Percentiles rank a stretch among this genome's conserved stretches.
phyloP scores from a whole-genome alignment of 2,113 vertebrate species.

The Hemicordylus capensis region DNA sequence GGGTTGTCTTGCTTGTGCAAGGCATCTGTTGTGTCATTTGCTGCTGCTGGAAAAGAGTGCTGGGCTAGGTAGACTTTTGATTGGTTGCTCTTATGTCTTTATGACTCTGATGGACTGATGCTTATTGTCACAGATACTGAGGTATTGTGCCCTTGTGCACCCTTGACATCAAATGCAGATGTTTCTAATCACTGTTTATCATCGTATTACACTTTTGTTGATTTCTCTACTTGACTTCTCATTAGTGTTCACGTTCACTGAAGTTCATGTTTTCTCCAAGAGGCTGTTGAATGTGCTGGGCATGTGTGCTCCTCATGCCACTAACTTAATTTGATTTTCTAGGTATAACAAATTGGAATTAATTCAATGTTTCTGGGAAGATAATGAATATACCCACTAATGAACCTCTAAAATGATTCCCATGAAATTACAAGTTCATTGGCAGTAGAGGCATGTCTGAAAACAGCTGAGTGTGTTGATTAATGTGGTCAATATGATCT shows the following conservation, averaged over 20 bases:
- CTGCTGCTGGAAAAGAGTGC: neutral
- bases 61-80: no score
- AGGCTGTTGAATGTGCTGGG: neutral
- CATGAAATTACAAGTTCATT: constrained; percentile 41
- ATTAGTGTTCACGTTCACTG: neutral
- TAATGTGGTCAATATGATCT: constrained; percentile 35
- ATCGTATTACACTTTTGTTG: neutral
- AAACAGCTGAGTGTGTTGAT: constrained; percentile 44
- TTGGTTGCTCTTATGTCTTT: neutral
- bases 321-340: constrained; percentile 52
- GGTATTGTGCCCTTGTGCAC: neutral
- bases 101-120: neutral
- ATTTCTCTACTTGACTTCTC: neutral
- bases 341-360: constrained; percentile 39
- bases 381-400: constrained; percentile 20
- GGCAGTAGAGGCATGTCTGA: constrained; percentile 13
- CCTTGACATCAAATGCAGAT: neutral
- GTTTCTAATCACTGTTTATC: constrained; percentile 1
- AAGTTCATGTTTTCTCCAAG: constrained; percentile 11
- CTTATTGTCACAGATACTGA: constrained; percentile 15
- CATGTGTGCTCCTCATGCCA: fast-evolving
- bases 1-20: no score
- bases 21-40: neutral
- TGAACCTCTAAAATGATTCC: constrained; percentile 38
- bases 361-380: constrained; percentile 48